Percentiles rank a stretch among this genome's conserved stretches.
Conservation (phyloP, 2,888 invertebrate species). For the Drosophila colorata region DNA sequence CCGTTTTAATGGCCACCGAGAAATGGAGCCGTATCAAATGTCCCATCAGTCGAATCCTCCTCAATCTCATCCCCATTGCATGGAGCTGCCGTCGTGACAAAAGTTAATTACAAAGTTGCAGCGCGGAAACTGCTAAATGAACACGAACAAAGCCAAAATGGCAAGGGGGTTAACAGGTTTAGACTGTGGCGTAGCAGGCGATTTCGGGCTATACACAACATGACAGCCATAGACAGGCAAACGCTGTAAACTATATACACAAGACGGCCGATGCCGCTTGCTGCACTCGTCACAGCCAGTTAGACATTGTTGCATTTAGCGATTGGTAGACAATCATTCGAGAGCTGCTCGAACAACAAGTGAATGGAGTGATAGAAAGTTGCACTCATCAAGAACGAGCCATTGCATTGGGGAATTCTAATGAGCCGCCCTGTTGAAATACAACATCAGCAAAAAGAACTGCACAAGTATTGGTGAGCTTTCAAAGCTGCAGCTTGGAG, state of each 20-base stretch:
- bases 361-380: conserved; percentile 73
- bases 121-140: conserved; percentile 66
- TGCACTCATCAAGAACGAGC: conserved; percentile 50
- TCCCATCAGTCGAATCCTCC: conserved; percentile 17
- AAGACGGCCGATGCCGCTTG: conserved; percentile 21
- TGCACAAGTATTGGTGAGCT: conserved; percentile 10
- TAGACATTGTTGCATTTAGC: conserved; percentile 59
- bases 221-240: conserved; percentile 46
- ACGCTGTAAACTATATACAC: background rate
- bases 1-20: conserved; percentile 40
- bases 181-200: background rate
- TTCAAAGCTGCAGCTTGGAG: conserved; percentile 1
- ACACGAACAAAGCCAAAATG: conserved; percentile 60
- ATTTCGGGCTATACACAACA: conserved; percentile 16
- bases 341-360: conserved; percentile 34
- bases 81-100: conserved; percentile 75
- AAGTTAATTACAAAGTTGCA: conserved; percentile 83
- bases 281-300: conserved; percentile 57
- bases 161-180: conserved; percentile 14
- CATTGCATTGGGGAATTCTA: conserved; percentile 41
- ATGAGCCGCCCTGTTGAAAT: conserved; percentile 33
- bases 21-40: conserved; percentile 28
- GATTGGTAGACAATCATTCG: conserved; percentile 56
- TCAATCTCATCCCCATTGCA: conserved; percentile 7
- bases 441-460: background rate